These are phyloP conservation scores for Ochotona curzoniae DNA, from an alignment of 2,113 vertebrate genomes.

Conservation along the genomic window DNA sequence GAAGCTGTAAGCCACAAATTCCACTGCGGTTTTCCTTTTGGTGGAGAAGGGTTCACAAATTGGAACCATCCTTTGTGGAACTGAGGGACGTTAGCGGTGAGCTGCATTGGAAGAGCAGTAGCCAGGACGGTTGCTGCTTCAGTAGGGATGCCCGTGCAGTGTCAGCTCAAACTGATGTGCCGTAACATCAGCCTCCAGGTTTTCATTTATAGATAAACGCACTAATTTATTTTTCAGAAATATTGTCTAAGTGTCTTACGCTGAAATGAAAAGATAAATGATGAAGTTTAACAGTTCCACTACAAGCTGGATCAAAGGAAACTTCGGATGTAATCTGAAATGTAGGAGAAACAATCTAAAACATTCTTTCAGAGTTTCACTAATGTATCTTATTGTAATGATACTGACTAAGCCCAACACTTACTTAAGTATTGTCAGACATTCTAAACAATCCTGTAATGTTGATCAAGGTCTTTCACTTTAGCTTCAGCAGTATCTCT, in stretches of 20 bases:
- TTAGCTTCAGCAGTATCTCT: background rate
- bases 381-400: background rate
- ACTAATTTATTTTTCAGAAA: background rate
- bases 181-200: no score
- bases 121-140: no score
- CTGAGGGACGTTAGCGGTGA: no score
- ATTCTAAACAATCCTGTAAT: background rate
- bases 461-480: background rate
- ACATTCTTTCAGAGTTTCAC: conserved; percentile 38
- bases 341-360: conserved; percentile 26
- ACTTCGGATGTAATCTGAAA: background rate
- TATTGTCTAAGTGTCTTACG: background rate
- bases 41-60: no score
- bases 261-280: conserved; percentile 35
- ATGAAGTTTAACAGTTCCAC: background rate
- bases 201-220: conserved; percentile 53
- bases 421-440: background rate
- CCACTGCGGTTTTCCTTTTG: no score
- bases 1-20: no score
- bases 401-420: background rate
- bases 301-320: conserved; percentile 26
- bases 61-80: no score
- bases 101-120: no score
- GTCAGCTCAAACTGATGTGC: no score
- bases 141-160: no score